Evolutionary conservation across 2,888 invertebrate species (phyloP), one percentile per base, ranked within the genome.

Genomic region (Eudemis profundana): DNA sequence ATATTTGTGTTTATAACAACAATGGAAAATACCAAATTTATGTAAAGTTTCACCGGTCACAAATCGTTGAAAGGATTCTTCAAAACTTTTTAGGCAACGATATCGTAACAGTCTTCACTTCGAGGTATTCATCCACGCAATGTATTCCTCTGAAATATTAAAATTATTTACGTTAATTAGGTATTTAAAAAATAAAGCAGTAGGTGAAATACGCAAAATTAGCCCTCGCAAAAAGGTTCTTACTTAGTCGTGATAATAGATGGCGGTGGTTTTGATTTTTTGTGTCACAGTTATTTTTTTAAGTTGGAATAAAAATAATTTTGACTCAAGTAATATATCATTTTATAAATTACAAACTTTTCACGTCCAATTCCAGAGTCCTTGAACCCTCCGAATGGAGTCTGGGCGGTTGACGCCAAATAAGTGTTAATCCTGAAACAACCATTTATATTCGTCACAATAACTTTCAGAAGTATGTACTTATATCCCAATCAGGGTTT

Each of bases 361-460:
- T 87, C 87, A 29, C 85, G 79, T 70, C 97, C 97, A 68, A 95
- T 92, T 68, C 97, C 97, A 17, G 97, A 97, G 72, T 95, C 94
- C 79, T 97, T 97, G 82, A 94, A 97, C 33, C 97, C 97, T 44
- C 97, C 97, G 77, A 97, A 97, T 3, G 97, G 97, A 23, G 94
- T 94, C 81, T 97, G 96, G 0, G 94, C 89, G 7, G 89, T 85
- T 10, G 93, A 84, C 17, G 87, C 87, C 73, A 95, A 92, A 72
- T 95, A 96, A 4, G 38, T 60, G 14, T 65, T 65, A 14, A 64
- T 50, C 50, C 60, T 65, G 42, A 8, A 49, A 40, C n/a, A 51
- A 7, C n/a, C 2, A 19, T 15, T n/a, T n/a, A n/a, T n/a, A n/a
- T n/a, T n/a, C n/a, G n/a, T n/a, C n/a, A n/a, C n/a, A n/a, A n/a